phyloP scores from a whole-genome alignment of 2,888 invertebrate species.

The Rhorus exstirpatorius region DNA sequence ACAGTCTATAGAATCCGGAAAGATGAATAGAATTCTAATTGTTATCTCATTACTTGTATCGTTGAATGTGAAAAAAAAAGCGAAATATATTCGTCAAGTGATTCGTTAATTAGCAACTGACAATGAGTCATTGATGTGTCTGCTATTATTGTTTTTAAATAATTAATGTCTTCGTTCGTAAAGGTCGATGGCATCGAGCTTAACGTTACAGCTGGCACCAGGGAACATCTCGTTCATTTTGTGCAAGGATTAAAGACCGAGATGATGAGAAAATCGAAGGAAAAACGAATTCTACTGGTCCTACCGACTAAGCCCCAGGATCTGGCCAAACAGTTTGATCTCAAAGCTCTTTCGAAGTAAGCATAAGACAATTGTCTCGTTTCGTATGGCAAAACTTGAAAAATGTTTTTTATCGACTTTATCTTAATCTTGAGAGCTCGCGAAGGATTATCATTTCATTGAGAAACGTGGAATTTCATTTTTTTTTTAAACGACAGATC shows the following conservation, averaged over 20 bases:
- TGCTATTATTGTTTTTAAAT: slow-evolving; percentile 33
- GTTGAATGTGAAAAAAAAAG: slow-evolving; percentile 34
- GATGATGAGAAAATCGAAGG: slow-evolving; percentile 86
- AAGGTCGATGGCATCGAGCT: slow-evolving; percentile 88
- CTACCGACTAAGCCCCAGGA: slow-evolving; percentile 90
- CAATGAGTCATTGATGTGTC: slow-evolving; percentile 42
- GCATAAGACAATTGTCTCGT: slow-evolving; percentile 58
- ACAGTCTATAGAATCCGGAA: slow-evolving; percentile 36
- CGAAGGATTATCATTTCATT: background rate
- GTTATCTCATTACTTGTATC: background rate
- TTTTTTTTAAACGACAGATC: background rate
- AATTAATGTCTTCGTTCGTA: slow-evolving; percentile 30
- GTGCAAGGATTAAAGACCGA: slow-evolving; percentile 85
- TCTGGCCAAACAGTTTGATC: slow-evolving; percentile 91
- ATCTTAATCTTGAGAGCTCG: background rate
- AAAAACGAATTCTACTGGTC: slow-evolving; percentile 87
- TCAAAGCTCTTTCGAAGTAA: slow-evolving; percentile 89
- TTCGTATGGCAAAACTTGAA: background rate
- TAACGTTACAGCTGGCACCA: slow-evolving; percentile 87
- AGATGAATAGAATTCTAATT: slow-evolving; percentile 8
- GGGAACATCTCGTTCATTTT: slow-evolving; percentile 86
- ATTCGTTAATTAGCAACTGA: background rate
- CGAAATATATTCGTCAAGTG: slow-evolving; percentile 10
- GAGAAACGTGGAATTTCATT: background rate
- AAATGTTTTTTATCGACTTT: background rate